Conservation (phyloP, 2,797 vertebrate genomes). For the Amphiprion clarkii region DNA sequence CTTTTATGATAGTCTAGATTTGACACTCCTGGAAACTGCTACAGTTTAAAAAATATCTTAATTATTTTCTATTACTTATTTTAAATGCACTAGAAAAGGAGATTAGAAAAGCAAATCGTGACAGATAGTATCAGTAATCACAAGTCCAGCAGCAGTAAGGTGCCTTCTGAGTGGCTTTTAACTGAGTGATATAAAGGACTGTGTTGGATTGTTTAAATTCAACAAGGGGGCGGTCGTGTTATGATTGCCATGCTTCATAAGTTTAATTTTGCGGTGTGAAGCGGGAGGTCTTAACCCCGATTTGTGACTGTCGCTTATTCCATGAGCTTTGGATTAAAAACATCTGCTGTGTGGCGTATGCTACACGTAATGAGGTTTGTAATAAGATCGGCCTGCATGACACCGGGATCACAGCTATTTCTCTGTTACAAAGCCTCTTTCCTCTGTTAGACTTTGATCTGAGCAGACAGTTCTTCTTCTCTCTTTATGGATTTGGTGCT, state of each 20-base stretch:
- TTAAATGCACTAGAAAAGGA: no score
- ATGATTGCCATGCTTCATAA: constrained; percentile 21
- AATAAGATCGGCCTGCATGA: constrained; percentile 55
- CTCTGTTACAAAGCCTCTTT: constrained; percentile 6
- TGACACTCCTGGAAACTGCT: neutral
- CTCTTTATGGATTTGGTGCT: constrained; percentile 35
- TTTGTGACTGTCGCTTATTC: constrained; percentile 50
- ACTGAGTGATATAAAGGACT: neutral
- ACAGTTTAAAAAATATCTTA: no score
- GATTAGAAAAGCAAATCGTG: no score
- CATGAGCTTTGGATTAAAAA: constrained; percentile 56
- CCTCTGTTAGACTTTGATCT: constrained; percentile 42
- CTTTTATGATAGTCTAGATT: neutral
- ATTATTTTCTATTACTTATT: no score
- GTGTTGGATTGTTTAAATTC: constrained; percentile 38
- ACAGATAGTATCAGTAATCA: no score
- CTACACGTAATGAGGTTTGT: constrained; percentile 54
- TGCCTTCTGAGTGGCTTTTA: neutral
- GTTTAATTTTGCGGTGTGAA: constrained; percentile 40
- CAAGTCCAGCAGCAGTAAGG: no score
- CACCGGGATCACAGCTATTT: constrained; percentile 36
- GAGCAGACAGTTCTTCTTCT: constrained; percentile 24
- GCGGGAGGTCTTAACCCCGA: constrained; percentile 55
- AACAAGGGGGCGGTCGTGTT: constrained; percentile 19
- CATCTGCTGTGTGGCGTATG: constrained; percentile 43